Evolutionary conservation across 2,888 invertebrate species (phyloP), one percentile per base, ranked within the genome.

Genomic region (Girardia tigrina): DNA sequence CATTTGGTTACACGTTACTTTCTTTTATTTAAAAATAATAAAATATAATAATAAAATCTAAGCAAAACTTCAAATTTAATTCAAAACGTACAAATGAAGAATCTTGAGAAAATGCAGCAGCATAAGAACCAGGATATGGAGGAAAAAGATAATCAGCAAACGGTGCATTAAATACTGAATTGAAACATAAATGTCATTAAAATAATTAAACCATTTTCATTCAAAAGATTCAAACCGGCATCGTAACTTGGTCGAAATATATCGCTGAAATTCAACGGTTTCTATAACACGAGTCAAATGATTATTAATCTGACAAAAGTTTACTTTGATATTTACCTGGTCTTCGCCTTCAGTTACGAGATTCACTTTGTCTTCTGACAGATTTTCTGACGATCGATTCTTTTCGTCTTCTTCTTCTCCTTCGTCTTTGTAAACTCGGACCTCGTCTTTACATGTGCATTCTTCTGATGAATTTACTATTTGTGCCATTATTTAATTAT

Each of bases 381-480:
- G 36, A 56, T 76, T 76, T 69, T 76, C 76, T 28, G 76, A 74
- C 26, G 71, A 74, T n/a, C 74, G 91, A 90, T 86, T 75, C 29
- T 74, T 75, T 28, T 72, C 73, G 23, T 92, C 93, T 88, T 94
- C 94, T 73, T 80, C 81, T 85, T 92, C 92, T 76, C 91, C 92
- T 87, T 94, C 94, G 89, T 94, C 92, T 87, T 93, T 93, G 87
- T 93, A 94, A 85, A 94, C 91, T 88, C 94, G 94, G 86, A 94
- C 91, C 88, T 94, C 94, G 88, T 94, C 94, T 85, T 91, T 91
- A 87, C 92, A 92, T 87, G 92, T 92, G 88, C 93, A 90, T 89
- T 94, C 93, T 88, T 92, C 42, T 26, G 74, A 42, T 76, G 76
- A 76, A 76, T 56, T 76, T 20, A 56, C 56, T 12, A 76, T 28